Evolutionary conservation across 2,113 vertebrate genomes (phyloP).

Genomic region (Phocoena phocoena): DNA sequence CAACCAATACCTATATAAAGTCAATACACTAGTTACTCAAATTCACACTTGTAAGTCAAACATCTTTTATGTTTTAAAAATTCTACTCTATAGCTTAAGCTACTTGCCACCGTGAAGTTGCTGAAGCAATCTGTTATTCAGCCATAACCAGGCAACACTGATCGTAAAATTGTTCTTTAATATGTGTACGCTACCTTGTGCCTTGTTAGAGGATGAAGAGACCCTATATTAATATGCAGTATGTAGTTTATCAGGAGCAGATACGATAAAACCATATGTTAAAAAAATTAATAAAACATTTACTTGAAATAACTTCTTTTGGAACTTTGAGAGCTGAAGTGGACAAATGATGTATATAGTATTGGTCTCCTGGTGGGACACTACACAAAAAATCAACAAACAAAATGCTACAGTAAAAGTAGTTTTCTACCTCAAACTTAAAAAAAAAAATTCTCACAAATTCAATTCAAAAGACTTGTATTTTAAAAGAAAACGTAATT

Average conservation of each 20-base stretch:
- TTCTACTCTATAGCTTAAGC: neutral
- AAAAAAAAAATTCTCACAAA: neutral
- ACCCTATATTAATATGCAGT: neutral
- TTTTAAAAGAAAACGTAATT: slow-evolving; percentile 13
- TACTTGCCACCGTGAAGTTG: neutral
- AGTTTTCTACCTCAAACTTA: slow-evolving; percentile 8
- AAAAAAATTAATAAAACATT: neutral
- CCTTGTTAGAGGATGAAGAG: neutral
- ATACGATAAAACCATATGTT: neutral
- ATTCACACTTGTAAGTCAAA: neutral
- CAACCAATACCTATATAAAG: neutral
- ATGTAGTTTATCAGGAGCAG: neutral
- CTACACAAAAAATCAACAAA: neutral
- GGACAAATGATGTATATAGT: neutral
- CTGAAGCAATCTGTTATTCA: neutral
- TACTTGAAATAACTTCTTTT: neutral
- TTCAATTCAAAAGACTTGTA: neutral
- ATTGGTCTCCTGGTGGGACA: neutral
- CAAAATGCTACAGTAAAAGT: neutral
- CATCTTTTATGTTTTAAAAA: neutral
- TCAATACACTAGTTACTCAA: neutral
- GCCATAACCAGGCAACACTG: neutral
- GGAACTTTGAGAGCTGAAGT: neutral
- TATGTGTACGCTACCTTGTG: neutral
- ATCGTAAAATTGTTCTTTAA: neutral